Percentiles rank a stretch among this genome's conserved stretches.
These are phyloP conservation scores for Carposina sasakii DNA, from an alignment of 1,140 invertebrate species.

Conservation along the genomic window DNA sequence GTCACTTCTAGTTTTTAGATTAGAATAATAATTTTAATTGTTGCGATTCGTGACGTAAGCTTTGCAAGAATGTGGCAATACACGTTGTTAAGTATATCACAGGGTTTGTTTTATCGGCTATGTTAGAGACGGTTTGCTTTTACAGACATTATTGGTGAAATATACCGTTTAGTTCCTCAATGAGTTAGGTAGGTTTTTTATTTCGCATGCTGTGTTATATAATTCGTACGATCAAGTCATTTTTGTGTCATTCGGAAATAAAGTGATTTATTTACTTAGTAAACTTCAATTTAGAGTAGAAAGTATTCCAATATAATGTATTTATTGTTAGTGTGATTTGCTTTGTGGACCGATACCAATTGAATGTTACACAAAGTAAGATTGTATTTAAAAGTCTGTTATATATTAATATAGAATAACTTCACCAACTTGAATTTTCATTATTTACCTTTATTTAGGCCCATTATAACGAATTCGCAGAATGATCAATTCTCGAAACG, in stretches of 20 bases:
- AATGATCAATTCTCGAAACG: too few relatives aligned
- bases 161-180: slow-evolving; percentile 24
- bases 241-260: slow-evolving; percentile 43
- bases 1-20: too few relatives aligned
- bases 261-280: slow-evolving; percentile 42
- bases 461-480: too few relatives aligned
- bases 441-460: too few relatives aligned
- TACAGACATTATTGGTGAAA: slow-evolving; percentile 1
- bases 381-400: slow-evolving; percentile 69
- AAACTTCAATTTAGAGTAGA: slow-evolving; percentile 40
- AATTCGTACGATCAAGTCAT: slow-evolving; percentile 38
- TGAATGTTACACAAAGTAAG: slow-evolving; percentile 54
- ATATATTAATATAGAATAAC: slow-evolving; percentile 54
- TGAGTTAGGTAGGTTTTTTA: slow-evolving; percentile 18
- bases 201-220: slow-evolving; percentile 35
- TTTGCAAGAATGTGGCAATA: too few relatives aligned
- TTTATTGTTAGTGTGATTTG: slow-evolving; percentile 62
- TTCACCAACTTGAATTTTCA: too few relatives aligned
- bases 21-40: too few relatives aligned
- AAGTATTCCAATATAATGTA: slow-evolving; percentile 56
- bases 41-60: too few relatives aligned
- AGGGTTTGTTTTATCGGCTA: slow-evolving; percentile 18
- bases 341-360: slow-evolving; percentile 47
- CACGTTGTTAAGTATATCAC: too few relatives aligned
- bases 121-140: not conserved